Base-by-base conservation (phyloP, 1,140 invertebrate genomes). In the Eurosta solidaginis region DNA sequence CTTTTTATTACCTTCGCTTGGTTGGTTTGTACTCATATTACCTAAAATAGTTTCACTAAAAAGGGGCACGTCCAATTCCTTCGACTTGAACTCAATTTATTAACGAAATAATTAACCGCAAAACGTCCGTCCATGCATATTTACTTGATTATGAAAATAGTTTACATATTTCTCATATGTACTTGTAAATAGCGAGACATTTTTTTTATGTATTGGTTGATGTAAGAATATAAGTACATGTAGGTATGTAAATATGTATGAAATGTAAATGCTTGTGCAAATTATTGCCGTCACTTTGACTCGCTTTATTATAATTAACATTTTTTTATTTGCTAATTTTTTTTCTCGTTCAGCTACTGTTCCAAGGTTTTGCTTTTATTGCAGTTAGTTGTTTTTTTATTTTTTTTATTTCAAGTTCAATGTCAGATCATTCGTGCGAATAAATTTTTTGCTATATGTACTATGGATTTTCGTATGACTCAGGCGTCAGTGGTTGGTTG, bases 71-170 rank as follows among this genome's bases (percentile, higher is more conserved):
- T 68, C 59, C 59, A 36, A n/a, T n/a, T n/a, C n/a, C n/a, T 20
- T 27, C n/a, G 59, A 68, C 59, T 68, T 68, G 59, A 40, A 68
- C 59, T 68, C 59, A n/a, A 14, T n/a, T 68, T 68, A 68, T 68
- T 68, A 68, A 27, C 59, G 10, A 68, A 68, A 42, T 42, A 68
- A 68, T 68, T 68, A 68, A 68, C 59, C 33, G 59, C 59, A 68
- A 68, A 68, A n/a, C 36, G 33, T 68, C 27, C 59, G 45, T 1
- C 14, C 45, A 47, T 12, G 3, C 45, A 47, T 17, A n/a, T n/a
- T n/a, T 47, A 68, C 17, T n/a, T n/a, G n/a, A n/a, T n/a, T n/a
- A n/a, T n/a, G n/a, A 40, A 68, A 68, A 68, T 68, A 68, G 59
- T 68, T 68, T 20, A 33, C 59, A 40, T 36, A 68, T 68, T 68